phyloP scores from a whole-genome alignment of 2,888 invertebrate genomes.

The Gerris lacustris region DNA sequence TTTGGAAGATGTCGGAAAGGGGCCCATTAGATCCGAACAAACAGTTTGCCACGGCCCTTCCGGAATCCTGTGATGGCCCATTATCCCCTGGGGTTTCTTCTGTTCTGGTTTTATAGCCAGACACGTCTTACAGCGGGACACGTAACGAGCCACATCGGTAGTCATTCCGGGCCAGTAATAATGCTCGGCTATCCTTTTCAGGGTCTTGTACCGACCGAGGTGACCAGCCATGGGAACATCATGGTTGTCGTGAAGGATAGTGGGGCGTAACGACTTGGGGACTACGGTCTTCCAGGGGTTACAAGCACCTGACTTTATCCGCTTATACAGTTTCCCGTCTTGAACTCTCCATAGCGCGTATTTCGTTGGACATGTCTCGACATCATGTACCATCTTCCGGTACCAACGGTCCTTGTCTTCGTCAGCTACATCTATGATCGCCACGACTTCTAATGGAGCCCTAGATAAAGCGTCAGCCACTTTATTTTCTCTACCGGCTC shows the following conservation, averaged over 20 bases:
- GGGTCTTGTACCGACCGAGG: too few species aligned
- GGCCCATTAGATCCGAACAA: background rate
- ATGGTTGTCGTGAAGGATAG: conserved; percentile 13
- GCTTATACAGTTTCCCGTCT: conserved; percentile 13
- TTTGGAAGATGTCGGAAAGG: too few species aligned
- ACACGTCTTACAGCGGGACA: too few species aligned
- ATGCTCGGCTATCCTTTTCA: too few species aligned
- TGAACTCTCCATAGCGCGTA: conserved; percentile 16
- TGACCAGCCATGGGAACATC: background rate
- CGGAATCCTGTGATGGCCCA: too few species aligned
- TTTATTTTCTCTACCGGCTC: conserved; percentile 8
- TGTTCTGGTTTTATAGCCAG: too few species aligned
- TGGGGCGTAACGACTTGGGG: too few species aligned
- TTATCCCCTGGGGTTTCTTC: too few species aligned
- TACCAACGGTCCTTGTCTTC: conserved; percentile 22
- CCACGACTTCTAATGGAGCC: background rate
- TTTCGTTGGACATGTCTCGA: conserved; percentile 8
- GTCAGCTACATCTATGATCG: background rate
- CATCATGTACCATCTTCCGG: conserved; percentile 12
- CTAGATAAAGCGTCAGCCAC: conserved; percentile 16
- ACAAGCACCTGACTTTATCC: background rate
- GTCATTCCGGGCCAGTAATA: too few species aligned
- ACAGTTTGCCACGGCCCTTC: conserved; percentile 20
- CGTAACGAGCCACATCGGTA: too few species aligned
- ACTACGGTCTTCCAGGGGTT: background rate